Percentiles rank a stretch among this genome's conserved stretches.
Evolutionary conservation across 1,140 invertebrate species (phyloP).

Genomic region (Adoxophyes honmai): DNA sequence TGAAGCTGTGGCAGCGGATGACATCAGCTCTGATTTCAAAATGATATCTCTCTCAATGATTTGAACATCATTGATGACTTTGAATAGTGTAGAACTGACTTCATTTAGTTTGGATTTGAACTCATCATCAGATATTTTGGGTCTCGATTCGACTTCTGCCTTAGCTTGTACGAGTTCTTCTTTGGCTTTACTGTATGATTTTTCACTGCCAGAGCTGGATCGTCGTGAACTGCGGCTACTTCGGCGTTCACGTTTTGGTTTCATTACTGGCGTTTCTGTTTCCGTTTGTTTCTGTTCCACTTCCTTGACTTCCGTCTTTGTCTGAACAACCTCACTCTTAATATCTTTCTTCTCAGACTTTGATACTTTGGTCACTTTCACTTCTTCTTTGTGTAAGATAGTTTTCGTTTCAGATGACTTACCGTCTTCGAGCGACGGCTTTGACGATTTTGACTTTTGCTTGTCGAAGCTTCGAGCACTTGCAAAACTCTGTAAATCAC

Average conservation of each 20-base stretch:
- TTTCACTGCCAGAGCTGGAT: conserved; percentile 70
- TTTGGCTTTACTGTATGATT: conserved; percentile 54
- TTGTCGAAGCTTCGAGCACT: conserved; percentile 79
- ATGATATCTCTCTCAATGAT: conserved; percentile 80
- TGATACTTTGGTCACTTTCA: not conserved
- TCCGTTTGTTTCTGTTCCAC: conserved; percentile 32
- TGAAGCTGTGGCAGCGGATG: conserved; percentile 79
- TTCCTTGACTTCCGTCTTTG: not conserved
- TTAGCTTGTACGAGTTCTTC: conserved; percentile 41
- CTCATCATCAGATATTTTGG: conserved; percentile 29
- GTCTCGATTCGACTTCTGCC: conserved; percentile 29
- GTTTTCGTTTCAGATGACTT: conserved; percentile 48
- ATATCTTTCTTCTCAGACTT: not conserved
- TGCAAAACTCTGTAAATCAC: conserved; percentile 79
- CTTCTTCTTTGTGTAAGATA: conserved; percentile 58
- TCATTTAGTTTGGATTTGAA: conserved; percentile 37
- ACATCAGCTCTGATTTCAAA: conserved; percentile 80
- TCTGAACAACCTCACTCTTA: not conserved
- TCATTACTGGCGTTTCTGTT: conserved; percentile 44
- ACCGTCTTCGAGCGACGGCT: conserved; percentile 43
- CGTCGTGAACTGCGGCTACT: conserved; percentile 64
- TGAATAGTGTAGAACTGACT: conserved; percentile 37
- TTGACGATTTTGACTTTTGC: conserved; percentile 53
- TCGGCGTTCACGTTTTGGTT: conserved; percentile 51
- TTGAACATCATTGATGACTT: conserved; percentile 70